These are phyloP conservation scores for Lipophrys pholis DNA, from an alignment of 2,113 vertebrate genomes.

Conservation along the genomic window DNA sequence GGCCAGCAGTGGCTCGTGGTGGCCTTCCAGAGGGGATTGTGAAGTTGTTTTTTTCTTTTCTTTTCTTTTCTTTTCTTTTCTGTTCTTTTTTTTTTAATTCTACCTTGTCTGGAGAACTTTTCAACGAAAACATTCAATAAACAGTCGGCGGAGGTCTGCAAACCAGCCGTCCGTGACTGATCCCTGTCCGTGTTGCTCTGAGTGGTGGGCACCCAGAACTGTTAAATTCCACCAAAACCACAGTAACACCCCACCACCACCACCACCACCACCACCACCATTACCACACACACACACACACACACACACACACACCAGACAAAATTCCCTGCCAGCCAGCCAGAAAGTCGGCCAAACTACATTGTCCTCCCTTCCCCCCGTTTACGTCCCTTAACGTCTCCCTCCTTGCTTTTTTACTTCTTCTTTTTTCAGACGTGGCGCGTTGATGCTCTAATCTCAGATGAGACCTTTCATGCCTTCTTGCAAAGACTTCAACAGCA, in stretches of 20 bases:
- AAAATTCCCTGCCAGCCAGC: constrained; percentile 64
- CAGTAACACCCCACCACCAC: too few species aligned
- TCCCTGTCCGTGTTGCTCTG: constrained; percentile 54
- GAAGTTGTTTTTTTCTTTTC: constrained; percentile 49
- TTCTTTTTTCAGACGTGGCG: constrained; percentile 39
- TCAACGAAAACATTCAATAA: constrained; percentile 80
- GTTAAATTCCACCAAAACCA: constrained; percentile 81
- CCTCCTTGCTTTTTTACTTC: constrained; percentile 27
- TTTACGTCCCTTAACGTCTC: constrained; percentile 60
- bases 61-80: constrained; percentile 42
- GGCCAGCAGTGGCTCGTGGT: constrained; percentile 45
- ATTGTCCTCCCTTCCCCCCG: constrained; percentile 42
- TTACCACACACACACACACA: too few species aligned
- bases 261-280: too few species aligned
- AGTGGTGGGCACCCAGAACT: constrained; percentile 67
- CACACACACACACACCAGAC: constrained; percentile 75
- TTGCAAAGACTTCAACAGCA: constrained; percentile 46
- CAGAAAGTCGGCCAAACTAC: constrained; percentile 73
- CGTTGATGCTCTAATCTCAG: constrained; percentile 51
- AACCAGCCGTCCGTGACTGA: constrained; percentile 43
- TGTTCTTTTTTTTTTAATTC: constrained; percentile 54
- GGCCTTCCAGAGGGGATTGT: constrained; percentile 68
- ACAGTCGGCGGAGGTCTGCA: constrained; percentile 69
- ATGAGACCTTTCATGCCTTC: constrained; percentile 31
- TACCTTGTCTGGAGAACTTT: constrained; percentile 70